Evolutionary conservation across 2,113 vertebrate genomes (phyloP), one percentile per base, ranked within the genome.

Genomic region (Tragelaphus imberbis): DNA sequence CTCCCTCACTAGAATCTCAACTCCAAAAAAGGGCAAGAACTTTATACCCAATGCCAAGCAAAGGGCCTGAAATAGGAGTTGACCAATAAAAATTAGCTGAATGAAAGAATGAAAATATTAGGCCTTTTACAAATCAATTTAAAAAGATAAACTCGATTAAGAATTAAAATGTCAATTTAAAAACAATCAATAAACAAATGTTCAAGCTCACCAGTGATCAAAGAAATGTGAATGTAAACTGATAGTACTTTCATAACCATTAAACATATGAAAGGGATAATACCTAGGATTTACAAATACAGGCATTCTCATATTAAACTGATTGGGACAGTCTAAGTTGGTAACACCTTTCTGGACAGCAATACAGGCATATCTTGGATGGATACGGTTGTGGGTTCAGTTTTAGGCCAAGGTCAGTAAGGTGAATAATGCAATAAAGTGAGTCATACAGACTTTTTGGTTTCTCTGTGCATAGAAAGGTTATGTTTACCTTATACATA

Each of bases 151-250:
- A 84, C 19, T 75, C 36, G 53, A 90, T 87, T 63, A 89, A 89
- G 19, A 95, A 71, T 82, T 90, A 81, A 97, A 94, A 77, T 40
- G 40, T 4, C 75, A 90, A 40, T 49, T 71, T 21, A 93, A 95
- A 97, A 79, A 86, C 81, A 97, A 88, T 47, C 14, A 65, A 97
- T 88, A 91, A 84, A 89, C n/a, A 94, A 84, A 79, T 92, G 10
- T 47, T 91, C 44, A 94, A 16, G 11, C 28, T 92, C 16, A 93
- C 27, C 30, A 85, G 28, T 96, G 68, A 92, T 80, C 40, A 85
- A 96, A 96, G 33, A 96, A 92, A 94, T 89, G 30, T 79, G 36
- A 56, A 90, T 44, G 8, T 81, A 90, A 96, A 92, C 81, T 82
- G 9, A 90, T 3, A 79, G 33, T 77, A 92, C 47, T 96, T 93